Evolutionary conservation across 2,888 invertebrate genomes (phyloP).

Genomic region (Ormyrus nitidulus): DNA sequence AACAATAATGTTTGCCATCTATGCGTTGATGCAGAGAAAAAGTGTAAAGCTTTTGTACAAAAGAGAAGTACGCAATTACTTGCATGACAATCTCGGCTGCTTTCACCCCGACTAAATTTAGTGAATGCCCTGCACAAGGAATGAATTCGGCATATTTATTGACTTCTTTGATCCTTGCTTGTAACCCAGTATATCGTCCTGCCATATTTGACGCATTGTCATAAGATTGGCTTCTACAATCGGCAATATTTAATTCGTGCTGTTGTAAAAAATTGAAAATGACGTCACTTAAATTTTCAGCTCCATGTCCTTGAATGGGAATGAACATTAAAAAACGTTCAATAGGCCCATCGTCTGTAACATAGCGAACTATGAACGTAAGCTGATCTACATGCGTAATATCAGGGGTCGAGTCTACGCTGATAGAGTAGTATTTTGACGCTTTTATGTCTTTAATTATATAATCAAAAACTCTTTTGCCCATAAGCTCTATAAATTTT

Average conservation of each 20-base stretch:
- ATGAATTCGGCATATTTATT: no score
- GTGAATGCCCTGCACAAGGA: no score
- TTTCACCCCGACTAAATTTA: no score
- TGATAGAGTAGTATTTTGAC: slow-evolving; percentile 61
- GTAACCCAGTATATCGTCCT: no score
- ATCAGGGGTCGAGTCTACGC: slow-evolving; percentile 52
- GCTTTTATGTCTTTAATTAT: slow-evolving; percentile 55
- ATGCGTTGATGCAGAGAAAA: not conserved
- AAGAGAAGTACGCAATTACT: not conserved
- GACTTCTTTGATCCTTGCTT: no score
- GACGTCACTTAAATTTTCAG: not conserved
- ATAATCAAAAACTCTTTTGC: slow-evolving; percentile 59
- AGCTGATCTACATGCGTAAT: not conserved
- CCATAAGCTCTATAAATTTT: slow-evolving; percentile 64
- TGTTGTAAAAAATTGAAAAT: slow-evolving; percentile 1
- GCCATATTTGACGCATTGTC: no score
- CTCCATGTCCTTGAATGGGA: not conserved
- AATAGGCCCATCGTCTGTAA: not conserved
- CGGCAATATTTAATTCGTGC: not conserved
- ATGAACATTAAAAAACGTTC: slow-evolving; percentile 4
- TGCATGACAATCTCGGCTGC: not conserved
- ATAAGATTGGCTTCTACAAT: not conserved
- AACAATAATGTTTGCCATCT: not conserved
- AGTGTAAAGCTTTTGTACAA: no score
- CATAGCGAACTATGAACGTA: no score